phyloP scores from a whole-genome alignment of 2,888 invertebrate genomes.

The Dastarcus helophoroides region DNA sequence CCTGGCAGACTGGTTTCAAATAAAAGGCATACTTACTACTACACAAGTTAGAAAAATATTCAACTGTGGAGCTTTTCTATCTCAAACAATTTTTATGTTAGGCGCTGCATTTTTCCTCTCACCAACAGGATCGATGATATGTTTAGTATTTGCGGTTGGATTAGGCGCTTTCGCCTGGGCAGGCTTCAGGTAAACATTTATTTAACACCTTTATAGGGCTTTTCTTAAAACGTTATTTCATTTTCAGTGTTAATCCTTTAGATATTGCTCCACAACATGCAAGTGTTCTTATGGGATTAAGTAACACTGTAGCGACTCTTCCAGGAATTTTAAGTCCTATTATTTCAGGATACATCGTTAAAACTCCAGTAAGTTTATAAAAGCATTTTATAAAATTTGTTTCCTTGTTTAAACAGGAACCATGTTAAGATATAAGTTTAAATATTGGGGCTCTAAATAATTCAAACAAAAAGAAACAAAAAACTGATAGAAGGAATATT shows the following conservation, averaged over 20 bases:
- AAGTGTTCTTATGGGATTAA: conserved; percentile 82
- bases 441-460: too few species aligned
- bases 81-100: conserved; percentile 79
- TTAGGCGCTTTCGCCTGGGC: conserved; percentile 89
- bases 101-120: conserved; percentile 63
- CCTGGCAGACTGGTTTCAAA: conserved; percentile 66
- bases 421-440: conserved; percentile 1
- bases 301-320: conserved; percentile 82
- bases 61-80: conserved; percentile 61
- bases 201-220: not conserved
- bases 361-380: conserved; percentile 15
- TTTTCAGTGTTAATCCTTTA: conserved; percentile 67
- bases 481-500: not conserved
- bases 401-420: not conserved
- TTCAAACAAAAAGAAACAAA: not conserved
- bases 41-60: conserved; percentile 59
- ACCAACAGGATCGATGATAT: conserved; percentile 61
- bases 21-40: conserved; percentile 52
- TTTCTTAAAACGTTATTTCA: too few species aligned
- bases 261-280: conserved; percentile 89
- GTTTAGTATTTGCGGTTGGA: conserved; percentile 78
- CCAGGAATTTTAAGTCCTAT: conserved; percentile 87
- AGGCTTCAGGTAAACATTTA: conserved; percentile 63
- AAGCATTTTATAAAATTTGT: conserved; percentile 7
- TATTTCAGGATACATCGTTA: conserved; percentile 26